A percentile compares a stretch with the other conserved stretches of the same genome.
Evolutionary conservation across 2,888 invertebrate genomes (phyloP).

Genomic region (Diarsia dahlii): DNA sequence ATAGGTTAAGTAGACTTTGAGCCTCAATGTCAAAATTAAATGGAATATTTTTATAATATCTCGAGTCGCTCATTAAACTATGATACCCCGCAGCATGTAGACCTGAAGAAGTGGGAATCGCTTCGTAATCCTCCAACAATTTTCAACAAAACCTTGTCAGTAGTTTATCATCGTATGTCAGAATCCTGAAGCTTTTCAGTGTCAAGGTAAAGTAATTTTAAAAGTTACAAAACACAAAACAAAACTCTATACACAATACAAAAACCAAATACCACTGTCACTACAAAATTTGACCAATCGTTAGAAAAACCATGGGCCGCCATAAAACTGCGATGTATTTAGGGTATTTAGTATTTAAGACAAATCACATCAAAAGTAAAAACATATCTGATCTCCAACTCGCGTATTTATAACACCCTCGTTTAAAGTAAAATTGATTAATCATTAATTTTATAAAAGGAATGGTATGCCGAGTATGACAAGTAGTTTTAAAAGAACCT

Average conservation of each 20-base stretch:
- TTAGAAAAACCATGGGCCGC: neutral
- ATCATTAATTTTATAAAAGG: conserved; percentile 14
- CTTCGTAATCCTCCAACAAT: neutral
- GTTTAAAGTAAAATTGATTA: conserved; percentile 41
- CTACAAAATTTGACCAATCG: too few species aligned
- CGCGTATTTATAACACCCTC: neutral
- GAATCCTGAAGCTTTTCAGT: neutral
- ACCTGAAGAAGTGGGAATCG: neutral
- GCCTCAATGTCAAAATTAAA: conserved; percentile 1
- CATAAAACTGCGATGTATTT: neutral
- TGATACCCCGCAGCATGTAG: neutral
- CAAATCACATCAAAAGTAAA: neutral
- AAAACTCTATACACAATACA: too few species aligned
- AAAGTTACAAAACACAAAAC: neutral
- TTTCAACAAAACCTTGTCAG: neutral
- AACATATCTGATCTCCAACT: neutral
- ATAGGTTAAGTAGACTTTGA: conserved; percentile 10
- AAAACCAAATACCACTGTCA: too few species aligned
- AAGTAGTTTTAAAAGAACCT: conserved; percentile 22
- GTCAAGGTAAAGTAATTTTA: neutral
- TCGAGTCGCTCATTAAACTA: neutral
- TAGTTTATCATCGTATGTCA: neutral
- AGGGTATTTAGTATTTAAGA: neutral
- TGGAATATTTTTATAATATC: conserved; percentile 11
- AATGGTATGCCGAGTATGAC: conserved; percentile 10